phyloP scores from a whole-genome alignment of 2,113 vertebrate species.

The Petrocephalus microphthalmus region DNA sequence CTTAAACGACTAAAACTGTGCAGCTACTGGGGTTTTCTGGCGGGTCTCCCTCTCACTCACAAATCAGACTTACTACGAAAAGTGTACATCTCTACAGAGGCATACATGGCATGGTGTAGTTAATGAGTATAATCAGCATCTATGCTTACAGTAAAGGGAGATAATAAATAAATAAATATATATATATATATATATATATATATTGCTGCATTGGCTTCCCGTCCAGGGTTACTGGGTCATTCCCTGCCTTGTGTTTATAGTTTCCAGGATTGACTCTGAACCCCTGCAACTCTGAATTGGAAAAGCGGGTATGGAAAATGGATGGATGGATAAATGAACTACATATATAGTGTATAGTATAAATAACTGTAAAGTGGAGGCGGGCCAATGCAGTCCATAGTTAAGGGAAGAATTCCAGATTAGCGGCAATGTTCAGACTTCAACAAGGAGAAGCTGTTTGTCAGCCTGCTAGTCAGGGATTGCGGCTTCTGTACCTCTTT shows the following conservation, averaged over 20 bases:
- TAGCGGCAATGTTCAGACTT: neutral
- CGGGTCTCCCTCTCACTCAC: neutral
- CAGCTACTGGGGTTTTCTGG: neutral
- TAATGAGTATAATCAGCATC: neutral
- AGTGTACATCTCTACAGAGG: neutral
- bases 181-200: neutral
- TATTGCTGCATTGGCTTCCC: neutral
- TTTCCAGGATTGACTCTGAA: neutral
- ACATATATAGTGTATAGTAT: neutral
- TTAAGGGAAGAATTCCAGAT: neutral
- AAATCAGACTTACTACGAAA: neutral
- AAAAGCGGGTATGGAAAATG: neutral
- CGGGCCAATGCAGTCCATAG: neutral
- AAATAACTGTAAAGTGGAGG: neutral
- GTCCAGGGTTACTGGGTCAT: neutral
- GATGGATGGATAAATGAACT: neutral
- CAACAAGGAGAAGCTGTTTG: neutral
- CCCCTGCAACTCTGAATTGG: neutral
- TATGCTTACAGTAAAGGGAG: neutral
- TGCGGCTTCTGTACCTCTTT: neutral
- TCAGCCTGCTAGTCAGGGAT: neutral
- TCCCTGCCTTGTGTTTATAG: neutral
- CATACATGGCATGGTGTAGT: neutral
- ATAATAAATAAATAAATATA: too few relatives aligned
- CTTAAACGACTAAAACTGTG: neutral